A percentile compares a stretch with the other conserved stretches of the same genome.
phyloP scores from a whole-genome alignment of 2,888 invertebrate species.

The Dasysyrphus tricinctus region DNA sequence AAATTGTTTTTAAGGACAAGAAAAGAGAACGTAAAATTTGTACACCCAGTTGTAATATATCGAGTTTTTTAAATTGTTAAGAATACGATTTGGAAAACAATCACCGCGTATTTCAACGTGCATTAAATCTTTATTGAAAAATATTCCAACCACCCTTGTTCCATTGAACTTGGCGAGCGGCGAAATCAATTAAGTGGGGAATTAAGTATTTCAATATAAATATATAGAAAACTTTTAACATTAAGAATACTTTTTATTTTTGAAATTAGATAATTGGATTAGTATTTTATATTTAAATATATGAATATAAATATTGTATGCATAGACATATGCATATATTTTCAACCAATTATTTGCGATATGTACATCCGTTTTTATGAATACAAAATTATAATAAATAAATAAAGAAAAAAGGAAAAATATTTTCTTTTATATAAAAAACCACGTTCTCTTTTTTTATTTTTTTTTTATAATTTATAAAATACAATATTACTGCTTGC shows the following conservation, averaged over 20 bases:
- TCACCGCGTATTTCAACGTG: too few species aligned
- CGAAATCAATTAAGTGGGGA: too few species aligned
- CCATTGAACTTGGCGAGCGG: too few species aligned
- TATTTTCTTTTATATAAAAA: neutral
- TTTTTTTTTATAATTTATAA: constrained; percentile 3
- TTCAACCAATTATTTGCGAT: constrained; percentile 46
- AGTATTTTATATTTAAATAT: neutral
- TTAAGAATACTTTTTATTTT: constrained; percentile 24
- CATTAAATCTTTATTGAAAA: too few species aligned
- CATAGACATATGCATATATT: constrained; percentile 37
- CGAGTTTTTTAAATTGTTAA: too few species aligned
- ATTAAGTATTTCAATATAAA: neutral
- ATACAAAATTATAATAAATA: constrained; percentile 28
- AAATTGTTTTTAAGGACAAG: too few species aligned
- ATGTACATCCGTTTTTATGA: constrained; percentile 55
- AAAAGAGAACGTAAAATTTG: too few species aligned
- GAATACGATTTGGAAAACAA: too few species aligned
- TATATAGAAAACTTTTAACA: constrained; percentile 5
- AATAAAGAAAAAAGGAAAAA: neutral
- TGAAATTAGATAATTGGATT: constrained; percentile 1
- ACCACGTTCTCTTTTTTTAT: neutral
- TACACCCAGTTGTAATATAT: too few species aligned
- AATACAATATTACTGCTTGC: constrained; percentile 10
- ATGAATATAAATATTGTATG: constrained; percentile 3
- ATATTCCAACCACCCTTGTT: too few species aligned